These are phyloP conservation scores for Trichosurus vulpecula DNA, from an alignment of 2,797 vertebrate genomes.

Conservation along the genomic window DNA sequence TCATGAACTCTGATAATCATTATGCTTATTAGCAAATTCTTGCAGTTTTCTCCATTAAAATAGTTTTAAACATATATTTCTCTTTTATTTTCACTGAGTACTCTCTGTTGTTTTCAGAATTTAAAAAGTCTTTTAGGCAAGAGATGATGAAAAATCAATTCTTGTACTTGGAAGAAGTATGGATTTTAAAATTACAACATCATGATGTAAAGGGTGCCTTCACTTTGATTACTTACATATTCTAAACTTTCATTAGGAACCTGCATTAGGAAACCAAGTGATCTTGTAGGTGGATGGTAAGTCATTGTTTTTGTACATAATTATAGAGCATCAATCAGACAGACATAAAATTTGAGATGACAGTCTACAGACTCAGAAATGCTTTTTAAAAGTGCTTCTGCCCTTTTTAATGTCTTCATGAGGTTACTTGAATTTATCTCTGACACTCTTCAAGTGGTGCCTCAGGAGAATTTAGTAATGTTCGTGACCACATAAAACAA, in stretches of 20 bases:
- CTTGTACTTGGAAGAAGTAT: conserved; percentile 12
- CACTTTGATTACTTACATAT: conserved; percentile 30
- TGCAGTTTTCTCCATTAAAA: background rate
- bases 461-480: conserved; percentile 59
- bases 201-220: background rate
- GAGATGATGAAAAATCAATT: conserved; percentile 39
- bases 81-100: background rate
- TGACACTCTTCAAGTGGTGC: conserved; percentile 68
- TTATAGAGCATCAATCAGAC: background rate
- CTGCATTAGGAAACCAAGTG: conserved; percentile 43
- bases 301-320: background rate
- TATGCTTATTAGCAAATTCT: background rate
- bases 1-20: background rate
- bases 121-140: background rate
- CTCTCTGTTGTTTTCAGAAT: background rate
- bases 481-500: conserved; percentile 66
- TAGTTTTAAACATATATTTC: background rate
- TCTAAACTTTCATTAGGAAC: conserved; percentile 25
- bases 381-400: conserved; percentile 32
- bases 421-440: conserved; percentile 61
- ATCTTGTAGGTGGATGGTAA: conserved; percentile 41
- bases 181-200: conserved; percentile 37
- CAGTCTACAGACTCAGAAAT: conserved; percentile 22
- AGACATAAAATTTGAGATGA: conserved; percentile 46
- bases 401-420: conserved; percentile 39